Conservation (phyloP, 2,888 invertebrate species). For the Drosophila anomalata region DNA sequence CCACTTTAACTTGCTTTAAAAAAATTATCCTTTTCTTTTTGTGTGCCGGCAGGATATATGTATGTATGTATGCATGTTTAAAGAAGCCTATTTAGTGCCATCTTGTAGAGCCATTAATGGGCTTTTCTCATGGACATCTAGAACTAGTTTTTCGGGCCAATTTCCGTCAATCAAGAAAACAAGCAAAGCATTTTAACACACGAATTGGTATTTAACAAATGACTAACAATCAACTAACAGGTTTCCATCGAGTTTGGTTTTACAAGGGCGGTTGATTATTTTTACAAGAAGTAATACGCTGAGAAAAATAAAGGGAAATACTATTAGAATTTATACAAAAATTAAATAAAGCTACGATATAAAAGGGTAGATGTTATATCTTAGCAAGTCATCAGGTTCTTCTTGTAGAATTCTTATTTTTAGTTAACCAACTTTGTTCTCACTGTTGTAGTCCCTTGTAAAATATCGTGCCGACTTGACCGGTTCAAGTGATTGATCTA, state of each 20-base stretch:
- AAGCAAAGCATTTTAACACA: slow-evolving; percentile 45
- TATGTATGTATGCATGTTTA: slow-evolving; percentile 1
- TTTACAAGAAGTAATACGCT: not conserved
- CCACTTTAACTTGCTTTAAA: slow-evolving; percentile 1
- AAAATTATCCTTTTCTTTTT: not conserved
- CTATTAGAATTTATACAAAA: not conserved
- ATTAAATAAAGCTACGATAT: not conserved
- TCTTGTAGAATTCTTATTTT: not conserved
- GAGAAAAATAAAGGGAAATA: not conserved
- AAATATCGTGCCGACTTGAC: slow-evolving; percentile 22
- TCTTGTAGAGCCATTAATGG: slow-evolving; percentile 22
- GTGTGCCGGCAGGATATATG: not conserved
- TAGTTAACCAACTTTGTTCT: not conserved
- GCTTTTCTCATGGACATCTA: slow-evolving; percentile 26
- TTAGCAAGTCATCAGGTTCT: too few species aligned
- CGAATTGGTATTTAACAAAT: slow-evolving; percentile 37
- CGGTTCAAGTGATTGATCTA: slow-evolving; percentile 27
- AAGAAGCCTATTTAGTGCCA: slow-evolving; percentile 23
- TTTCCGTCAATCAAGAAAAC: slow-evolving; percentile 37
- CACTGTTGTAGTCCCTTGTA: not conserved
- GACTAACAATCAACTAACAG: slow-evolving; percentile 29
- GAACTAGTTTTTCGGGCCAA: slow-evolving; percentile 28
- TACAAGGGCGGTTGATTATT: slow-evolving; percentile 31
- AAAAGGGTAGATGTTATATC: not conserved
- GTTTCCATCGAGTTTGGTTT: slow-evolving; percentile 28